These are phyloP conservation scores for Charina bottae DNA, from an alignment of 2,113 vertebrate species.

Conservation along the genomic window DNA sequence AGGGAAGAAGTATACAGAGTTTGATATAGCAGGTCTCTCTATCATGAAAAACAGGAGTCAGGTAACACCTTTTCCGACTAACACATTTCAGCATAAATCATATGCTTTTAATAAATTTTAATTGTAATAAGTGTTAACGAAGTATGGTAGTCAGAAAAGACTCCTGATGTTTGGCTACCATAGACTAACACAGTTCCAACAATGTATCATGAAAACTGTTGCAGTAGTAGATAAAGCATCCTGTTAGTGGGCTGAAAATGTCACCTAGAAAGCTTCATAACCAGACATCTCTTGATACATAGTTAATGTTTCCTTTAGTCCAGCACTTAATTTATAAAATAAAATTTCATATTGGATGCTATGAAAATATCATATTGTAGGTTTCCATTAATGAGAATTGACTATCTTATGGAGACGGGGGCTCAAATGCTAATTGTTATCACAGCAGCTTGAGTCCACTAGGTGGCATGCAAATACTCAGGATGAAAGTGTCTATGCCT, in stretches of 20 bases:
- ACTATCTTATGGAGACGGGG: background rate
- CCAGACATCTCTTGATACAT: background rate
- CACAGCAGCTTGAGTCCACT: constrained; percentile 25
- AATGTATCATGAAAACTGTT: too few relatives aligned
- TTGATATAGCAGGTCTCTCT: too few relatives aligned
- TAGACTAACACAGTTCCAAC: too few relatives aligned
- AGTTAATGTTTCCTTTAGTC: background rate
- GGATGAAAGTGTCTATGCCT: background rate
- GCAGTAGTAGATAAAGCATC: too few relatives aligned
- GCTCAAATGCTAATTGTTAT: background rate
- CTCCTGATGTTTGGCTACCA: too few relatives aligned
- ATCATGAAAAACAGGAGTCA: too few relatives aligned
- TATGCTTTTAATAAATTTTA: too few relatives aligned
- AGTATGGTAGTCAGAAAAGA: too few relatives aligned
- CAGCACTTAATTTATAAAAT: background rate
- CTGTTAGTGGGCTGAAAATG: background rate
- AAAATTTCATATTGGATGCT: background rate
- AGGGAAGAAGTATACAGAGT: too few relatives aligned
- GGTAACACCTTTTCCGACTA: too few relatives aligned
- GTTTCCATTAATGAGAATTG: background rate
- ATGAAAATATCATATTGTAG: background rate
- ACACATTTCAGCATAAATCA: too few relatives aligned
- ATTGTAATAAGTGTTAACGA: too few relatives aligned
- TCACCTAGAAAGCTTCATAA: background rate
- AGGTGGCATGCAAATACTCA: constrained; percentile 63